These are phyloP conservation scores for Epinotia brunnichana DNA, from an alignment of 2,888 invertebrate genomes.

Conservation along the genomic window DNA sequence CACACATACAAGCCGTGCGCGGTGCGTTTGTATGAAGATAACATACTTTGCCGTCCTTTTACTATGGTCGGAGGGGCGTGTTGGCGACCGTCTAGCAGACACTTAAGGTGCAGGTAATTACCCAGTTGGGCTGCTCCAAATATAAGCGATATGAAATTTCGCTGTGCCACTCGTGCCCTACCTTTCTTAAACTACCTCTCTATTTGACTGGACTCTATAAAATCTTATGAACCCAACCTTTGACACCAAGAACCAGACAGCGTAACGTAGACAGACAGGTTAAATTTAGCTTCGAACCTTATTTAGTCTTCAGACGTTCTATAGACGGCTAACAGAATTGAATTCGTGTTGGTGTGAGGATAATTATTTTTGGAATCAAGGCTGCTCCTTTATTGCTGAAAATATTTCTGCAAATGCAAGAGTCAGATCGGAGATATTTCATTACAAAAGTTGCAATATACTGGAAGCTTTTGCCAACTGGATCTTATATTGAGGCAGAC, in stretches of 20 bases:
- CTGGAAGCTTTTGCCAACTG: neutral
- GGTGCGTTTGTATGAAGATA: no score
- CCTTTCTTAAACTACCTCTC: neutral
- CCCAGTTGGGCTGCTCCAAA: no score
- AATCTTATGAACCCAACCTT: constrained; percentile 30
- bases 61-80: no score
- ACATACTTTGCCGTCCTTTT: no score
- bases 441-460: neutral
- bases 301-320: constrained; percentile 14
- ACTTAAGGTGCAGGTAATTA: no score
- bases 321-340: neutral
- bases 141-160: no score
- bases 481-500: neutral
- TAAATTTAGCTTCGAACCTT: constrained; percentile 17
- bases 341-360: neutral
- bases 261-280: constrained; percentile 21
- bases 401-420: constrained; percentile 1
- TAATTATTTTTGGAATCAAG: constrained; percentile 15
- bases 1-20: no score
- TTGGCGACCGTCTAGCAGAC: no score
- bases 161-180: no score
- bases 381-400: constrained; percentile 8
- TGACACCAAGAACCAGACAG: constrained; percentile 34
- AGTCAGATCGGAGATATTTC: neutral
- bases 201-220: constrained; percentile 28